Evolutionary conservation across 2,888 invertebrate species (phyloP), one percentile per base, ranked within the genome.

Genomic region (Stegophylla sp.): DNA sequence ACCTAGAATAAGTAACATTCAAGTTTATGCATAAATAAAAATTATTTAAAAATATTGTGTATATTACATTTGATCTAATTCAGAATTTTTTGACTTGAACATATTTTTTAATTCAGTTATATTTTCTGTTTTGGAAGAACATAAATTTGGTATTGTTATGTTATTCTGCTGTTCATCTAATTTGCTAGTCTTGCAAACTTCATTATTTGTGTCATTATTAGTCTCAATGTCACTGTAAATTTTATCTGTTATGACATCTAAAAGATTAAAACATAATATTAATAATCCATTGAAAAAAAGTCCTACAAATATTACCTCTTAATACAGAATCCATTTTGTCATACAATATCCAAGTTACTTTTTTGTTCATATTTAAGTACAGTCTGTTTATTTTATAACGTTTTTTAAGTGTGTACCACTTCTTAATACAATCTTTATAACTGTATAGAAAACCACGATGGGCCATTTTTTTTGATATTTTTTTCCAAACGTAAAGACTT

Each of bases 351-450:
- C 79, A 79, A 51, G 61, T 23, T 10, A 79, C 71, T 79, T 63
- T 79, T 67, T 71, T 71, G 34, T 71, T 79, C 3, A 61, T 61
- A 1, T 79, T 48, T 5, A 34, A 43, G 12, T 69, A 59, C 56
- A 56, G 51, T 79, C 34, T 59, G n/a, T 79, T 79, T 79, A 71
- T 79, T 12, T 71, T 23, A 51, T 71, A 79, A 17, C 79, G 61
- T 12, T 79, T 79, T 63, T 79, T 79, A 4, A 79, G 7, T 23
- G 79, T 79, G n/a, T 61, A 71, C 79, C 79, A 79, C 10, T 79
- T 79, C 13, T 79, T 79, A n/a, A 71, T 61, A 61, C 79, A 79
- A 34, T 69, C 61, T 51, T 69, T 79, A 4, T 69, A 13, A 41
- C 61, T n/a, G 13, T 79, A 79, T 61, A 41, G 23, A 41, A 28